A percentile compares a stretch with the other conserved stretches of the same genome.
Conservation (phyloP, 2,113 vertebrate genomes). For the Sapajus apella region DNA sequence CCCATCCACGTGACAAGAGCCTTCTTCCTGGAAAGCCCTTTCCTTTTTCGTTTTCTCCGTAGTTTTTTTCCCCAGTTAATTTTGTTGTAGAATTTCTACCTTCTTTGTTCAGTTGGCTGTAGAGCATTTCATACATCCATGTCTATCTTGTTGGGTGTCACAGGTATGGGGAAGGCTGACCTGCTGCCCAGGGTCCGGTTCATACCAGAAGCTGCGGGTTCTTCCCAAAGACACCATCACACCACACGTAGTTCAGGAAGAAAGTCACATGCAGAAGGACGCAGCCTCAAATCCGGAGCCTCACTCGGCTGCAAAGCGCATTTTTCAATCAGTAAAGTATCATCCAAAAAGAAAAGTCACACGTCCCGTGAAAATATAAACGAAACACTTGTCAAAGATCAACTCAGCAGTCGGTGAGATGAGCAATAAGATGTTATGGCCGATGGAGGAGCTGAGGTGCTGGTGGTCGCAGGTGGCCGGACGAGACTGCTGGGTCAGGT, state of each 20-base stretch:
- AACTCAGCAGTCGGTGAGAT: background rate
- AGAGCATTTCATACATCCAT: background rate
- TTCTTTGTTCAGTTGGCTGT: background rate
- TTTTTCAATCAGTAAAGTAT: background rate
- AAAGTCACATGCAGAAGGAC: background rate
- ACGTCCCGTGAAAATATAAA: background rate
- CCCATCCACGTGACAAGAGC: background rate
- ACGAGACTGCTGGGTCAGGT: background rate
- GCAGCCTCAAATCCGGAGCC: rapidly evolving
- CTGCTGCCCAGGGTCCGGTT: background rate
- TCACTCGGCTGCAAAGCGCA: background rate
- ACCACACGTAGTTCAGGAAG: background rate
- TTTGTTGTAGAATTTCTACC: background rate
- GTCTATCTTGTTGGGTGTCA: background rate
- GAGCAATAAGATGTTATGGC: background rate
- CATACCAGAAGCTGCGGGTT: background rate
- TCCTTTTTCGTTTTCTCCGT: background rate
- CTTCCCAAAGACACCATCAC: background rate
- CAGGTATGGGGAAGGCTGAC: background rate
- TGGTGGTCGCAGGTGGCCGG: background rate
- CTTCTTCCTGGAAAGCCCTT: background rate
- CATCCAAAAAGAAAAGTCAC: background rate
- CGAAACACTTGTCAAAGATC: background rate
- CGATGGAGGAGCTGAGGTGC: rapidly evolving
- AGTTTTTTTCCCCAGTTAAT: background rate